These are phyloP conservation scores for Sigmodon hispidus DNA, from an alignment of 2,113 vertebrate species.

Conservation along the genomic window DNA sequence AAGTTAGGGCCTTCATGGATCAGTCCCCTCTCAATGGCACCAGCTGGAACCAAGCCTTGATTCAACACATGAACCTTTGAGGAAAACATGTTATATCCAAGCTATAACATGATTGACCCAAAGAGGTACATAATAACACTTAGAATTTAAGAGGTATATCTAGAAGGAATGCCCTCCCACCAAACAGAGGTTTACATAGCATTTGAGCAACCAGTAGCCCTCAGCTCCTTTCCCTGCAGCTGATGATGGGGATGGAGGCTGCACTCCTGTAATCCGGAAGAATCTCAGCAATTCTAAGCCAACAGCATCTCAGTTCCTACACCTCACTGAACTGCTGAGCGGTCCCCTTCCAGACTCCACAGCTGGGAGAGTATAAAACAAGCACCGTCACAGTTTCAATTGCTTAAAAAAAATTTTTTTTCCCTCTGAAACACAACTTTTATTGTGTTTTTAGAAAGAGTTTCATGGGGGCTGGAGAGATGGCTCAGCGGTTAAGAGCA, in stretches of 20 bases:
- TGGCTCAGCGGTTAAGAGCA: too few species aligned
- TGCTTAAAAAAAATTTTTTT: background rate
- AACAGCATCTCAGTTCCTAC: background rate
- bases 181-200: background rate
- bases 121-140: background rate
- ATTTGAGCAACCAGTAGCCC: background rate
- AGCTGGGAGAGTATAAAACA: background rate
- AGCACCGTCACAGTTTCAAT: background rate
- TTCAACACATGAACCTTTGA: background rate
- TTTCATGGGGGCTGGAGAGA: too few species aligned
- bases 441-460: background rate
- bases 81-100: background rate
- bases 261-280: background rate
- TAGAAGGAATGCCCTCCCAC: background rate
- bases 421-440: background rate
- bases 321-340: background rate
- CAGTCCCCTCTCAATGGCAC: background rate
- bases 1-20: fast-evolving
- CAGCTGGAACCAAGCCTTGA: background rate
- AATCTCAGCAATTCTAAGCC: background rate
- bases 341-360: background rate
- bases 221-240: background rate
- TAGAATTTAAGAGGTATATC: background rate
- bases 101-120: background rate
- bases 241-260: background rate